Percentiles rank a stretch among this genome's conserved stretches.
Evolutionary conservation across 2,113 vertebrate species (phyloP).

Genomic region (Panthera tigris): DNA sequence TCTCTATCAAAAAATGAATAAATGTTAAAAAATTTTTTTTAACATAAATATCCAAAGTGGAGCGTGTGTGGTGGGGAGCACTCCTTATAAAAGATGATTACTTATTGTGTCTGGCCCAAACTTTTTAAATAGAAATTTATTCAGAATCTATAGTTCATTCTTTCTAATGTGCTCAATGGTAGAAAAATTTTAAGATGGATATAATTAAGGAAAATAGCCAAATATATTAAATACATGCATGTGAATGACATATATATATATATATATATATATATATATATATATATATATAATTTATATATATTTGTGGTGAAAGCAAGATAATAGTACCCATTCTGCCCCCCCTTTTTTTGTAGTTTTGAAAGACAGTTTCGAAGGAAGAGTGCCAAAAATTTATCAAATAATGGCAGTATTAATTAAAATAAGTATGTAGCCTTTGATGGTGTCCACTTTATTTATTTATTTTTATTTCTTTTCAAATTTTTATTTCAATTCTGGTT

Average conservation of each 20-base stretch:
- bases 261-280: too few species aligned
- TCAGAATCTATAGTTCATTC: not conserved
- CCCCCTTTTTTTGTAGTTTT: not conserved
- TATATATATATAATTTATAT: too few species aligned
- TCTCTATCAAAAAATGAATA: too few species aligned
- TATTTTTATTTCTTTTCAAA: too few species aligned
- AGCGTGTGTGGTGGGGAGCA: not conserved
- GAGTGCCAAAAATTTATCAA: not conserved
- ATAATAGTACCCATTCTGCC: not conserved
- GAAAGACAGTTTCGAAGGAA: not conserved
- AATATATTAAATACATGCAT: not conserved
- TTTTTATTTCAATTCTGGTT: too few species aligned
- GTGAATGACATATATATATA: not conserved
- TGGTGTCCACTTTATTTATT: not conserved
- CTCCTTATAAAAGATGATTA: not conserved
- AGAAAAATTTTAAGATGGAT: not conserved
- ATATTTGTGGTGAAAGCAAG: not conserved
- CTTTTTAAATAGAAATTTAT: conserved; percentile 16
- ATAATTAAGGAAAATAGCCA: not conserved
- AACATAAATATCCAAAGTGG: not conserved
- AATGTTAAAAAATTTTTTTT: too few species aligned
- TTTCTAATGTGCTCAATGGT: conserved; percentile 1
- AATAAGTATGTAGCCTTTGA: not conserved
- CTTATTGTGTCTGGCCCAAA: not conserved
- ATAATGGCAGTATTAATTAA: not conserved